phyloP scores from a whole-genome alignment of 2,113 vertebrate genomes.

The Fulica atra region DNA sequence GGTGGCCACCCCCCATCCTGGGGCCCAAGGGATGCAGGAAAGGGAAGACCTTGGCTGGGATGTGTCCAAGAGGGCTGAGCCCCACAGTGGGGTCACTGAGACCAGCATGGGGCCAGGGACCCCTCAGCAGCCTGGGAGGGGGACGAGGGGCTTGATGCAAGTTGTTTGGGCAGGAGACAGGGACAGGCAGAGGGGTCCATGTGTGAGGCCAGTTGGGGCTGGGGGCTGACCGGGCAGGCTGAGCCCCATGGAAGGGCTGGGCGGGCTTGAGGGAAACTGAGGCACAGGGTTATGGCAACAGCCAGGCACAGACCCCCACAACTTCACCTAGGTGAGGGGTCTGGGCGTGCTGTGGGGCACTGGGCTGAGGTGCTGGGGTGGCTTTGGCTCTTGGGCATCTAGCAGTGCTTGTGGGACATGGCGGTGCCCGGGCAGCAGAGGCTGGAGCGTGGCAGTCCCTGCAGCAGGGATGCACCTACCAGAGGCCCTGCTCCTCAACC shows the following conservation, averaged over 20 bases:
- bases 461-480: background rate
- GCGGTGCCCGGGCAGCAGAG: background rate
- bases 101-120: fast-evolving
- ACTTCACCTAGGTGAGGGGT: fast-evolving
- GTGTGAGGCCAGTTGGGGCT: fast-evolving
- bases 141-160: fast-evolving
- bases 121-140: background rate
- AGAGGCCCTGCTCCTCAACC: background rate
- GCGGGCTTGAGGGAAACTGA: background rate
- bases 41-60: background rate
- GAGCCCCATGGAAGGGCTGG: background rate
- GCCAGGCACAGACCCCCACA: background rate
- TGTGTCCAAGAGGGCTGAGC: fast-evolving
- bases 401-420: fast-evolving
- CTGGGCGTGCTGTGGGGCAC: background rate
- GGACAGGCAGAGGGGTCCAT: fast-evolving
- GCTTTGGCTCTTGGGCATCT: background rate
- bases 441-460: fast-evolving
- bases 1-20: background rate
- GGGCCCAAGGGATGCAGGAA: background rate
- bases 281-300: background rate
- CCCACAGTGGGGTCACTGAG: background rate
- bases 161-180: background rate
- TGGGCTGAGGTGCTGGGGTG: fast-evolving
- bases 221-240: background rate